Base-by-base conservation (phyloP, 2,797 vertebrate genomes). In the Esox masquinongy region DNA sequence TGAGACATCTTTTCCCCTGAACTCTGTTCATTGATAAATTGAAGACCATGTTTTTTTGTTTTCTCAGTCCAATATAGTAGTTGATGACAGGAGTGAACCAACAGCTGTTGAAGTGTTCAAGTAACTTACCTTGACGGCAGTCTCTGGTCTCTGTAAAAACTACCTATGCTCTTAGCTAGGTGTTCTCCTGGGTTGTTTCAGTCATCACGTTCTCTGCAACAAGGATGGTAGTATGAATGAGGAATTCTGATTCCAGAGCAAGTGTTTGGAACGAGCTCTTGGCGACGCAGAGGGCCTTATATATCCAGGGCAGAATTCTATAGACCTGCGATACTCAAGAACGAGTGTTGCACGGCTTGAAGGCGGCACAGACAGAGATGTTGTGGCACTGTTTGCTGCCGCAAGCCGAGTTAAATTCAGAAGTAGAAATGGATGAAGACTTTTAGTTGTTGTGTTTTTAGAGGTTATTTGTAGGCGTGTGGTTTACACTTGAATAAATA, bases 401-500 rank as follows among this genome's bases (percentile, higher is more conserved):
- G 73, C 84, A 83, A 82, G 74, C 74, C 1, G 17, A 34, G 64
- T 66, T 5, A 15, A 7, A 78, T 47, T 47, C 43, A 4, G 43
- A 47, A 14, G 43, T 47, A 47, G 43, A 47, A 47, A 14, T 43
- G 39, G 9, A 43, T 47, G 43, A 47, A 47, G 43, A 47, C 43
- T 47, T 47, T 82, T 70, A 82, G 71, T 85, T 86, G 39, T 81
- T 85, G 80, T 83, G 80, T 78, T 75, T 74, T 78, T 73, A 36
- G 16, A 6, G 61, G 82, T 81, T 66, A 86, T 81, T 68, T 79
- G 86, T 85, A 81, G 79, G 82, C 79, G 77, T 86, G 86, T 85
- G 91, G 91, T 88, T 91, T 92, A 92, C 91, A 85, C 84, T 85
- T 78, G 74, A 84, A 76, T 74, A 63, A 36, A 15, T 61, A 12